Evolutionary conservation across 2,888 invertebrate genomes (phyloP).

Genomic region (Aethes cnicana): DNA sequence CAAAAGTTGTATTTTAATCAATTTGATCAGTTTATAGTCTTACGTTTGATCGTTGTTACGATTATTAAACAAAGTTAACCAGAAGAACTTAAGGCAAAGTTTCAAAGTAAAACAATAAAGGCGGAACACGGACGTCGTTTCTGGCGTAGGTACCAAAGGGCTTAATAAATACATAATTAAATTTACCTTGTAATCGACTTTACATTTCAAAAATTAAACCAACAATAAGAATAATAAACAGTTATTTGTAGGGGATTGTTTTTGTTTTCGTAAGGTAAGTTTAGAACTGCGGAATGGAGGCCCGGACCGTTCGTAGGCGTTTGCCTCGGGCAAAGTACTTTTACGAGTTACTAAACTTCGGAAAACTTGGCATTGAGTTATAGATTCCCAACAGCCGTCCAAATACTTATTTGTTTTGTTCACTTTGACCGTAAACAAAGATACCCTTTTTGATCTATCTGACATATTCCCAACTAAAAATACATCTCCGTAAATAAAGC

Average conservation of each 20-base stretch:
- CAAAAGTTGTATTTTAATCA: too few species aligned
- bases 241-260: constrained; percentile 47
- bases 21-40: too few species aligned
- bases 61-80: too few species aligned
- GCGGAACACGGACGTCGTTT: background rate
- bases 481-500: constrained; percentile 29
- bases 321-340: constrained; percentile 65
- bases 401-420: constrained; percentile 78
- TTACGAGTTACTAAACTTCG: constrained; percentile 68
- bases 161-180: background rate
- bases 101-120: too few species aligned
- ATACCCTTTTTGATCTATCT: constrained; percentile 59
- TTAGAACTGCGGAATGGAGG: constrained; percentile 63
- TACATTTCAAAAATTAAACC: background rate
- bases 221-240: constrained; percentile 17
- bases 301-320: constrained; percentile 59
- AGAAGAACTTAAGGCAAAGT: too few species aligned
- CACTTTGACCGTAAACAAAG: constrained; percentile 72
- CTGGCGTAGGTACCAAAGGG: background rate
- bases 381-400: constrained; percentile 77
- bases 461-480: constrained; percentile 38
- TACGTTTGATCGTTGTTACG: too few species aligned
- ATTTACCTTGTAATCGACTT: background rate
- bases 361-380: constrained; percentile 79
- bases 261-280: constrained; percentile 76